Percentiles rank a stretch among this genome's conserved stretches.
These are phyloP conservation scores for Pandion haliaetus DNA, from an alignment of 2,113 vertebrate genomes.

Conservation along the genomic window DNA sequence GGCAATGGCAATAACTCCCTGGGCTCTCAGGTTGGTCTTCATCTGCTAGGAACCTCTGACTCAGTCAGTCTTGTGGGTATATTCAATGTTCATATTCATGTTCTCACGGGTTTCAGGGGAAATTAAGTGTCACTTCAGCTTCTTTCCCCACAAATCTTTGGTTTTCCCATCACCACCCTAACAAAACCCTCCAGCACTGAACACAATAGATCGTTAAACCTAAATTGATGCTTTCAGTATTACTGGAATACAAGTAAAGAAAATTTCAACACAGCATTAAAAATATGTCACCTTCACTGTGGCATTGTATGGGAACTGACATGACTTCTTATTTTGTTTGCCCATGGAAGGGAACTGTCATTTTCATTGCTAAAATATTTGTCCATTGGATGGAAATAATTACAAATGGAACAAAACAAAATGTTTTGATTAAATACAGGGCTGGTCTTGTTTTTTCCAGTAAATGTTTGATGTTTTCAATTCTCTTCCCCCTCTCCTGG, in stretches of 20 bases:
- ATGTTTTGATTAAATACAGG: constrained; percentile 46
- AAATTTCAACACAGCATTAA: background rate
- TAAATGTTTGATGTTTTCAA: constrained; percentile 27
- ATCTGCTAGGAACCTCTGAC: background rate
- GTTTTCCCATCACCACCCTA: background rate
- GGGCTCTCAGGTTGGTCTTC: background rate
- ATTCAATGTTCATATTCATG: background rate
- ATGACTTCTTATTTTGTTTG: background rate
- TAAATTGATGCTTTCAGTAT: background rate
- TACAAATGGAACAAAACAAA: constrained; percentile 40
- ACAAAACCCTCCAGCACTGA: background rate
- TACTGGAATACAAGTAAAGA: constrained; percentile 13
- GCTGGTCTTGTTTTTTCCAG: constrained; percentile 43
- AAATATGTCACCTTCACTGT: background rate
- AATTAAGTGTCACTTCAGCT: background rate
- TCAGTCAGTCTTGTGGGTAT: background rate
- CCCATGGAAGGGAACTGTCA: background rate
- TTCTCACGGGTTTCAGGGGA: background rate
- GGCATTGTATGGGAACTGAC: background rate
- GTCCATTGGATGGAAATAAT: constrained; percentile 45
- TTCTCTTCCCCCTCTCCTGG: background rate
- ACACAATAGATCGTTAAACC: background rate
- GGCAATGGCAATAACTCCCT: background rate
- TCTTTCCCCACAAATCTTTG: background rate
- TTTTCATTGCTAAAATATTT: constrained; percentile 32